Conservation (phyloP, 2,888 invertebrate genomes). For the Amiota communis region DNA sequence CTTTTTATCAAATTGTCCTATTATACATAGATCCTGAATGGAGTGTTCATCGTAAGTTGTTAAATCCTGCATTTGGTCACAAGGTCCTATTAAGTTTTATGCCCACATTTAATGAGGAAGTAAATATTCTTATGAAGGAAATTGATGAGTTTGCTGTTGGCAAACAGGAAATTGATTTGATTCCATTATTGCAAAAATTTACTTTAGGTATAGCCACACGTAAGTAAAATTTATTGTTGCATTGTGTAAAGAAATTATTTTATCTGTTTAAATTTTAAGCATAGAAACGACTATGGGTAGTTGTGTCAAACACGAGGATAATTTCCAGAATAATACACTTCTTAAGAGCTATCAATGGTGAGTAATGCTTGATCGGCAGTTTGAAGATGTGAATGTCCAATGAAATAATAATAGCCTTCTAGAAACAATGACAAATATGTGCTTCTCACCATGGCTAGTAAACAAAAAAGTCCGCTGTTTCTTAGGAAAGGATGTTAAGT, state of each 20-base stretch:
- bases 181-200: constrained; percentile 58
- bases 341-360: constrained; percentile 66
- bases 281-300: constrained; percentile 71
- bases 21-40: constrained; percentile 60
- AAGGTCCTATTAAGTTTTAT: constrained; percentile 66
- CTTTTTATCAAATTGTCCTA: not conserved
- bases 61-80: constrained; percentile 69
- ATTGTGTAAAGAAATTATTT: not conserved
- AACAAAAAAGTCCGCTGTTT: constrained; percentile 52
- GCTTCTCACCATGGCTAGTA: constrained; percentile 66
- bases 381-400: constrained; percentile 37
- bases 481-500: constrained; percentile 52
- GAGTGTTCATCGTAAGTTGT: constrained; percentile 65
- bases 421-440: constrained; percentile 68
- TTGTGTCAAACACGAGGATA: constrained; percentile 48
- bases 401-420: constrained; percentile 50
- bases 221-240: constrained; percentile 49
- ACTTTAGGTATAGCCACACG: constrained; percentile 65
- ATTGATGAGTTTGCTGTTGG: constrained; percentile 49
- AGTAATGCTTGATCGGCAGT: constrained; percentile 24
- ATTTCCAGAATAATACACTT: constrained; percentile 48
- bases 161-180: constrained; percentile 56
- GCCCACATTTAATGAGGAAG: constrained; percentile 65
- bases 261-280: not conserved
- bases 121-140: constrained; percentile 48